These are phyloP conservation scores for Ursus arctos DNA, from an alignment of 2,113 vertebrate species.

Conservation along the genomic window DNA sequence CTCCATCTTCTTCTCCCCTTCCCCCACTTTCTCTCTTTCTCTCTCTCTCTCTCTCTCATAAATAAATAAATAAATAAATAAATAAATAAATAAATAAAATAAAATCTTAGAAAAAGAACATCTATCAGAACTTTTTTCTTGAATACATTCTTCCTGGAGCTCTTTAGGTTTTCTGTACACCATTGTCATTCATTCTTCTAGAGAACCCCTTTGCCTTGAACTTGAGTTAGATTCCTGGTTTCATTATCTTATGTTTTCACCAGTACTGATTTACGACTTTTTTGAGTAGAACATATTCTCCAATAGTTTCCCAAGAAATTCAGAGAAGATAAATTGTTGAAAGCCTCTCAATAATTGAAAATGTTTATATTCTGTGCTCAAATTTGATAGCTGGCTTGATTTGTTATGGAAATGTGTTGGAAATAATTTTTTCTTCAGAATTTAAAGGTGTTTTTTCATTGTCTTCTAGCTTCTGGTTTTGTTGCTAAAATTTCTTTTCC, in stretches of 20 bases:
- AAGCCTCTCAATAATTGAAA: neutral
- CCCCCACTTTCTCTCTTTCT: neutral
- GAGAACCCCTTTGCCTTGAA: neutral
- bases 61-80: too few relatives aligned
- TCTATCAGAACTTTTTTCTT: neutral
- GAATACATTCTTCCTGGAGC: neutral
- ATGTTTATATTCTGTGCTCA: neutral
- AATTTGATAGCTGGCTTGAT: neutral
- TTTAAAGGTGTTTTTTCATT: neutral
- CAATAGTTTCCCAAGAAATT: neutral
- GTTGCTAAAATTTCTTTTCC: neutral
- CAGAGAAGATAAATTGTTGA: neutral
- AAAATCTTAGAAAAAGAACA: neutral
- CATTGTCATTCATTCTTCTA: neutral
- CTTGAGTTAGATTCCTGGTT: neutral
- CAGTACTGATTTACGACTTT: neutral
- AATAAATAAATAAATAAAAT: too few relatives aligned
- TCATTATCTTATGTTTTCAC: neutral
- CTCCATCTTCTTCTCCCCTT: neutral
- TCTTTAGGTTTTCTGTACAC: neutral
- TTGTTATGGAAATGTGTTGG: neutral
- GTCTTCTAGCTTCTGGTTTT: neutral
- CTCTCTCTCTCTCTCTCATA: too few relatives aligned
- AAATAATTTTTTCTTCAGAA: neutral
- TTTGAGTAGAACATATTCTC: neutral